Percentiles rank a stretch among this genome's conserved stretches.
Evolutionary conservation across 2,113 vertebrate species (phyloP).

Genomic region (Sclerurus mexicanus): DNA sequence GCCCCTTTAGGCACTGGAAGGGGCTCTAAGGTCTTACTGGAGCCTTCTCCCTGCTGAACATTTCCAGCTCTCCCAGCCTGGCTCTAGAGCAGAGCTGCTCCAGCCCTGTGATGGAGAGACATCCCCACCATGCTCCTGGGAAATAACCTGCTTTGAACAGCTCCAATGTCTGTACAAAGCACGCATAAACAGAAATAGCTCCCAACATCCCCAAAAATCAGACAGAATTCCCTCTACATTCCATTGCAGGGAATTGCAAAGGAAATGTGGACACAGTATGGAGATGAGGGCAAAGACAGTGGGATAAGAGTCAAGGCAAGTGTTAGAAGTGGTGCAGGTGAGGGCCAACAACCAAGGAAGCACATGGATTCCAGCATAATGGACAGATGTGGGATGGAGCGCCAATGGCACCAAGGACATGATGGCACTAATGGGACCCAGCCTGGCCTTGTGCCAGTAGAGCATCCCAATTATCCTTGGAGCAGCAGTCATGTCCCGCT

Average conservation of each 20-base stretch:
- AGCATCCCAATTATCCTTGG: neutral
- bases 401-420: neutral
- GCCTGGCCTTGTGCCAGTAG: neutral
- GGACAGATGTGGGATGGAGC: neutral
- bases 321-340: neutral
- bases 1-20: neutral
- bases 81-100: neutral
- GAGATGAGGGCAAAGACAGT: neutral
- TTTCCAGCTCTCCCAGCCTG: neutral
- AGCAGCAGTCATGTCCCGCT: neutral
- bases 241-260: neutral
- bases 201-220: neutral
- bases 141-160: neutral
- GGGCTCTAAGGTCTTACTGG: neutral
- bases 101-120: neutral
- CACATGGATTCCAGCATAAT: neutral
- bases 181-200: neutral
- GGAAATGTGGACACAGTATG: fast-evolving
- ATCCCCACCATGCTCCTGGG: fast-evolving
- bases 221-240: neutral
- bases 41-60: neutral
- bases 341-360: neutral
- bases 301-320: neutral
- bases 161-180: neutral
- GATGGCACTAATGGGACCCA: neutral